A percentile compares a stretch with the other conserved stretches of the same genome.
These are phyloP conservation scores for Xestoiulus laeticollis DNA, from an alignment of 2,888 invertebrate species.

Conservation along the genomic window DNA sequence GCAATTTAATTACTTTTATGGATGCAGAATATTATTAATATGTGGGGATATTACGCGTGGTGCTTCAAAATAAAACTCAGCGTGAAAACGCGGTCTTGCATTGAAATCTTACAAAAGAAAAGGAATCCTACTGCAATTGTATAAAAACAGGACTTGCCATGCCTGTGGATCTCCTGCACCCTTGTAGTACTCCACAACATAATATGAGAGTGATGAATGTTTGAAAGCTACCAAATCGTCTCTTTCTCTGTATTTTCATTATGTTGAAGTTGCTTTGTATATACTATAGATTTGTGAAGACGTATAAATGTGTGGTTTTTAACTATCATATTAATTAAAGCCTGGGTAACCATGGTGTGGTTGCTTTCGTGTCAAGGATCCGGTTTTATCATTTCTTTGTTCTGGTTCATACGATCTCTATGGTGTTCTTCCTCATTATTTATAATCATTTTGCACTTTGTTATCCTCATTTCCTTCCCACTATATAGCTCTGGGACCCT, in stretches of 20 bases:
- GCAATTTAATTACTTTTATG: constrained; percentile 7
- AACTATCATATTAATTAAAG: neutral
- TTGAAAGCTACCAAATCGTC: neutral
- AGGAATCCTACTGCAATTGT: neutral
- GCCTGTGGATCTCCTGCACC: neutral
- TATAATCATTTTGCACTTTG: neutral
- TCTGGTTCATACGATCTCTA: neutral
- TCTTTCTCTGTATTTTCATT: neutral
- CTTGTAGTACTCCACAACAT: no score
- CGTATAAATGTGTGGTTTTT: neutral
- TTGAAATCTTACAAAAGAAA: neutral
- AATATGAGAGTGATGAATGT: neutral
- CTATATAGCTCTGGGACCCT: neutral
- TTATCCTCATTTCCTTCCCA: neutral
- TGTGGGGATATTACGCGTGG: neutral
- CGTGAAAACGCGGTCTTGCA: neutral
- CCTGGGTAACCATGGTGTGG: neutral
- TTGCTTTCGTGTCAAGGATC: neutral
- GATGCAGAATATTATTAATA: neutral
- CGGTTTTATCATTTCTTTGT: neutral
- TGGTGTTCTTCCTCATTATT: neutral
- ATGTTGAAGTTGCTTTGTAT: neutral
- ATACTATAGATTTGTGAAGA: neutral
- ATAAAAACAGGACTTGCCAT: neutral
- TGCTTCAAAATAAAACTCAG: neutral